phyloP scores from a whole-genome alignment of 2,113 vertebrate genomes.

The Laterallus jamaicensis region DNA sequence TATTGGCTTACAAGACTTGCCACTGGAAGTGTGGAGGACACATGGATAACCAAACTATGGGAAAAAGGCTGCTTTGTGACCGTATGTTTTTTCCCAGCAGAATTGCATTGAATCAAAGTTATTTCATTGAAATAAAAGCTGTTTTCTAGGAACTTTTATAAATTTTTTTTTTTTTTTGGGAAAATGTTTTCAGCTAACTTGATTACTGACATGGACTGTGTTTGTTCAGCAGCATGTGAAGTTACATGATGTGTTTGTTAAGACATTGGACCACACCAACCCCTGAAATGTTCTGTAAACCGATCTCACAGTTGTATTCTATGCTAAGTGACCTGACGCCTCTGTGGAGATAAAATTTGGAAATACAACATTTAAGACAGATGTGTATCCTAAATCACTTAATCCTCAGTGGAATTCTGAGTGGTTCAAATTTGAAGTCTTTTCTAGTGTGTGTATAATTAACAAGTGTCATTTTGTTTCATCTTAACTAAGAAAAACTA shows the following conservation, averaged over 20 bases:
- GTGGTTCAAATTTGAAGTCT: slow-evolving; percentile 99
- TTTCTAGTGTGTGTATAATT: neutral
- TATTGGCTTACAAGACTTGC: neutral
- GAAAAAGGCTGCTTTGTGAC: neutral
- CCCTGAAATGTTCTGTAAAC: neutral
- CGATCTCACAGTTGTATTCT: neutral
- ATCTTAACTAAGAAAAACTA: neutral
- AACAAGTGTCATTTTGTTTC: neutral
- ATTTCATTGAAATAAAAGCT: neutral
- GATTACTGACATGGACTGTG: neutral
- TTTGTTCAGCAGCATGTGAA: neutral
- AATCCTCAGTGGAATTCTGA: slow-evolving; percentile 99
- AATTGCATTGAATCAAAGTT: neutral
- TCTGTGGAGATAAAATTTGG: slow-evolving; percentile 92
- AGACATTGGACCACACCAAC: neutral
- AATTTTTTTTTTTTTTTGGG: neutral
- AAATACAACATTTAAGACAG: slow-evolving; percentile 98
- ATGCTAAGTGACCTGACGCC: neutral
- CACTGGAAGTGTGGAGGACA: neutral
- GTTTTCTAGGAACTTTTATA: neutral
- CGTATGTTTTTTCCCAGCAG: neutral
- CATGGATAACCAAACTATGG: neutral
- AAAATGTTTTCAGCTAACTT: neutral
- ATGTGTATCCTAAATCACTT: slow-evolving; percentile 94
- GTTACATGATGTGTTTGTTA: neutral